These are phyloP conservation scores for Ophraella communa DNA, from an alignment of 2,888 invertebrate species.

Conservation along the genomic window DNA sequence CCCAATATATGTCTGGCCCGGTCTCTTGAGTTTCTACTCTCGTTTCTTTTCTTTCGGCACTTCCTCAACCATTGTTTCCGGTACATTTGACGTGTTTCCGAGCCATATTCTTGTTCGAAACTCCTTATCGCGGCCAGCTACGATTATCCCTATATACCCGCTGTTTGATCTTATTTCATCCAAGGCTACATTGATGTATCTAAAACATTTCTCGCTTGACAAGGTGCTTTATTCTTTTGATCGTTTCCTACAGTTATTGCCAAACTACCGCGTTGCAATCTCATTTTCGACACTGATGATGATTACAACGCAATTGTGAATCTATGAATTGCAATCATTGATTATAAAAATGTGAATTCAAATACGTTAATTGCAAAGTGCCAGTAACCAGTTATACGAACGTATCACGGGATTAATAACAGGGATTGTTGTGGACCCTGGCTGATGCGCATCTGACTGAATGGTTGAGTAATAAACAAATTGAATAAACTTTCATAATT, in stretches of 20 bases:
- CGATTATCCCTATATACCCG: constrained; percentile 53
- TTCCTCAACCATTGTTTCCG: constrained; percentile 59
- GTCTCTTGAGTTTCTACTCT: constrained; percentile 12
- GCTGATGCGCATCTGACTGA: constrained; percentile 31
- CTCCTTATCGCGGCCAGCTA: constrained; percentile 55
- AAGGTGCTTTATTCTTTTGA: constrained; percentile 31
- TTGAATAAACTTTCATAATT: constrained; percentile 33
- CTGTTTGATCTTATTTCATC: constrained; percentile 47
- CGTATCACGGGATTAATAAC: constrained; percentile 32
- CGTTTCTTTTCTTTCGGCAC: constrained; percentile 43
- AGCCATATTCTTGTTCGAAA: constrained; percentile 57
- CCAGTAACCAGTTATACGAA: constrained; percentile 23
- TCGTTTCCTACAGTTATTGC: constrained; percentile 22
- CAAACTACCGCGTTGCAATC: constrained; percentile 12
- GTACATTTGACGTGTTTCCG: constrained; percentile 59
- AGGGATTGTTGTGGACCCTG: constrained; percentile 31
- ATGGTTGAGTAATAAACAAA: constrained; percentile 33
- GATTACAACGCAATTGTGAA: neutral
- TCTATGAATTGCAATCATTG: neutral
- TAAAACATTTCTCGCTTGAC: constrained; percentile 29
- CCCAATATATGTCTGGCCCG: constrained; percentile 31
- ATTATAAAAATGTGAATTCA: constrained; percentile 17
- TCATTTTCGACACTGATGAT: neutral
- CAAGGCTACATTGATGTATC: constrained; percentile 31
- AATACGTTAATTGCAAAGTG: constrained; percentile 29